Evolutionary conservation across 1,140 invertebrate species (phyloP).

Genomic region (Zaprionus vittiger): DNA sequence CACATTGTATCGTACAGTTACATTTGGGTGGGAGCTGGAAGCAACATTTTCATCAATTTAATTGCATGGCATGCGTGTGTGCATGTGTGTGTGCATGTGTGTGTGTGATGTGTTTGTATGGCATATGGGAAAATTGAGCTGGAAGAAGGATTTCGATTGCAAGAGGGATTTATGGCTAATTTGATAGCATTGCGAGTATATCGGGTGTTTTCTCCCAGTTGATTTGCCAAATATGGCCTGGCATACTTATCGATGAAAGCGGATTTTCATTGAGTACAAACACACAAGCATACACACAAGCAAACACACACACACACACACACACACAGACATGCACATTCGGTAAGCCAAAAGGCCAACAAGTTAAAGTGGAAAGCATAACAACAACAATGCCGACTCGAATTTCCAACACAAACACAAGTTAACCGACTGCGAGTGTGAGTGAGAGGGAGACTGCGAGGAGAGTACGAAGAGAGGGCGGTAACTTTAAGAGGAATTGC

Average conservation of each 20-base stretch:
- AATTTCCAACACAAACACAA: conserved; percentile 45
- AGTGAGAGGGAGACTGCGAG: background rate
- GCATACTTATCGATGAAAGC: conserved; percentile 23
- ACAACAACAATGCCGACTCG: conserved; percentile 36
- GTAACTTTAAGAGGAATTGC: conserved; percentile 38
- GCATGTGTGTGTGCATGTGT: conserved; percentile 5
- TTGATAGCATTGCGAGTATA: conserved; percentile 65
- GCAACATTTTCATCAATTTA: conserved; percentile 80
- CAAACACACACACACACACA: background rate
- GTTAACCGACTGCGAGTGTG: conserved; percentile 14
- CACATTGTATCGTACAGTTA: conserved; percentile 7
- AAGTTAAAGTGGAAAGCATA: conserved; percentile 38
- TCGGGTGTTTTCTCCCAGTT: conserved; percentile 56
- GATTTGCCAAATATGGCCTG: conserved; percentile 34
- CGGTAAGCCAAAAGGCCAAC: conserved; percentile 40
- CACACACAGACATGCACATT: conserved; percentile 1
- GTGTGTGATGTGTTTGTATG: conserved; percentile 35
- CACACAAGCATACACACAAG: background rate
- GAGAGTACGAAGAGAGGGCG: conserved; percentile 1
- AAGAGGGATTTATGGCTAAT: conserved; percentile 73
- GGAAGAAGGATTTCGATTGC: conserved; percentile 69
- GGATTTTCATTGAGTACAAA: conserved; percentile 11
- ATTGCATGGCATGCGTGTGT: conserved; percentile 52
- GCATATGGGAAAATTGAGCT: conserved; percentile 70
- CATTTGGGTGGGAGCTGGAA: conserved; percentile 59